These are phyloP conservation scores for Cyprinodon variegatus DNA, from an alignment of 2,113 vertebrate genomes.

Conservation along the genomic window DNA sequence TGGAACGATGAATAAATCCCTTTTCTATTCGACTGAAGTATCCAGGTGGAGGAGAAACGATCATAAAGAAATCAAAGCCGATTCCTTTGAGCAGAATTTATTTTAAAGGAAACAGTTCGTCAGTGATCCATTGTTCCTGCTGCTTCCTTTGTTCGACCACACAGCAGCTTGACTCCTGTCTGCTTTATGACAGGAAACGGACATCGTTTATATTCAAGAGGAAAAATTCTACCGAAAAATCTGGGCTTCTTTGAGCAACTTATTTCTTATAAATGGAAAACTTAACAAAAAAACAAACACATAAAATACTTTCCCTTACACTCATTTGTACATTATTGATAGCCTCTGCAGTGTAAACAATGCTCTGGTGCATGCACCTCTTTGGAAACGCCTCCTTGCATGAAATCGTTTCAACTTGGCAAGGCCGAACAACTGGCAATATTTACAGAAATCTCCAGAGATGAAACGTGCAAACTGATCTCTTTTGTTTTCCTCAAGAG, in stretches of 20 bases:
- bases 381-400: conserved; percentile 25
- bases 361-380: not conserved
- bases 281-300: not conserved
- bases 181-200: not conserved
- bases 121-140: not conserved
- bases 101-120: not conserved
- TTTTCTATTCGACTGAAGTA: too few relatives aligned
- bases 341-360: conserved; percentile 19
- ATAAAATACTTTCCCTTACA: not conserved
- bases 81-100: not conserved
- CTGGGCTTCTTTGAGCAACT: not conserved
- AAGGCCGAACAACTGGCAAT: not conserved
- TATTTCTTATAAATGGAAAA: not conserved
- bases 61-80: too few relatives aligned
- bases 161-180: not conserved
- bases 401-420: conserved; percentile 5
- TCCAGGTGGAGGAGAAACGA: too few relatives aligned
- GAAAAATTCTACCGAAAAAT: not conserved
- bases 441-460: conserved; percentile 55
- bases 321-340: not conserved
- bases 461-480: conserved; percentile 27
- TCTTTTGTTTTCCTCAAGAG: not conserved
- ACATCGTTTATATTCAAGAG: not conserved
- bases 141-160: not conserved
- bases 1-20: too few relatives aligned